Percentiles rank a stretch among this genome's conserved stretches.
phyloP scores from a whole-genome alignment of 2,888 invertebrate species.

The Branchellion lobata region DNA sequence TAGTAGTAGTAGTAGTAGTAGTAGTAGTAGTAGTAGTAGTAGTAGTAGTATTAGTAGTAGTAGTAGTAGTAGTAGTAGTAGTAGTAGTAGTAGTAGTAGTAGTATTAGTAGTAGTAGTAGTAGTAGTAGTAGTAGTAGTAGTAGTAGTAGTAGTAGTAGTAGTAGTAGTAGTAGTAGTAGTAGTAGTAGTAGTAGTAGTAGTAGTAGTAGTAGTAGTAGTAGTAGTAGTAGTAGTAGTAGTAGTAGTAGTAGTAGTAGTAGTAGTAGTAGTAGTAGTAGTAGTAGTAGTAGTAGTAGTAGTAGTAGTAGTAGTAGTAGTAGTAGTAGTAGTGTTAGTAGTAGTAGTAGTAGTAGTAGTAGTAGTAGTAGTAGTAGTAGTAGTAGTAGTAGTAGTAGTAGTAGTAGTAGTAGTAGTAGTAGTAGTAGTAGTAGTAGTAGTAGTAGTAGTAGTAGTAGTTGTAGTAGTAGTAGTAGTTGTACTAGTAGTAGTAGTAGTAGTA shows the following conservation, averaged over 20 bases:
- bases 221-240: slow-evolving; percentile 29
- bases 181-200: slow-evolving; percentile 17
- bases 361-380: slow-evolving; percentile 25
- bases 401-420: slow-evolving; percentile 22
- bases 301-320: slow-evolving; percentile 27
- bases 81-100: no score
- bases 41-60: slow-evolving; percentile 7
- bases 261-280: slow-evolving; percentile 20
- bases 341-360: slow-evolving; percentile 23
- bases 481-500: no score
- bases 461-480: slow-evolving; percentile 22
- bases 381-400: slow-evolving; percentile 11
- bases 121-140: slow-evolving; percentile 22
- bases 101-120: slow-evolving; percentile 12
- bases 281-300: slow-evolving; percentile 29
- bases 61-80: no score
- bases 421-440: slow-evolving; percentile 29
- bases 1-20: slow-evolving; percentile 25
- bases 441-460: slow-evolving; percentile 33
- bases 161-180: slow-evolving; percentile 4
- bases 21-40: slow-evolving; percentile 4
- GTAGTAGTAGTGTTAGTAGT: slow-evolving; percentile 15
- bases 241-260: slow-evolving; percentile 24
- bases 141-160: slow-evolving; percentile 18
- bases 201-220: slow-evolving; percentile 10